Conservation (phyloP, 2,888 invertebrate species). For the Enoplolaimus lenunculus region DNA sequence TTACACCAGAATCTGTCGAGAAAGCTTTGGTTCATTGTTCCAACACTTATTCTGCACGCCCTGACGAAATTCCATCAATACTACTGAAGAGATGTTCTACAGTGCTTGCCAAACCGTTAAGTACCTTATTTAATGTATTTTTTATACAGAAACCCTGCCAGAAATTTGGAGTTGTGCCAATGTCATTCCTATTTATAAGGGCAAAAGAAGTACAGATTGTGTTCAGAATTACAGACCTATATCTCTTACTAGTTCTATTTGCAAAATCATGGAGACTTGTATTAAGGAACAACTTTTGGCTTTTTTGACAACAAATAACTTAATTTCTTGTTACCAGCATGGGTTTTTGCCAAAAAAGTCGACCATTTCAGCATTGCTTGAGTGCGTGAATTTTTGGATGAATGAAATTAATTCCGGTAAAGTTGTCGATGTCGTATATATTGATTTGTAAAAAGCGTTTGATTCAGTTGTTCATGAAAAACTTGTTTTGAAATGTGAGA, state of each 20-base stretch:
- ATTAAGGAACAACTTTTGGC: not conserved
- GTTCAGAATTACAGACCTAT: slow-evolving; percentile 5
- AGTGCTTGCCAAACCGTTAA: not conserved
- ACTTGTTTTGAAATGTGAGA: not conserved
- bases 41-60: not conserved
- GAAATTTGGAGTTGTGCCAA: too few relatives aligned
- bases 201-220: not conserved
- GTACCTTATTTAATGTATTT: not conserved
- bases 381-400: slow-evolving; percentile 4
- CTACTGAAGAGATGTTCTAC: slow-evolving; percentile 1
- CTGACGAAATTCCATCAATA: slow-evolving; percentile 6
- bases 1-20: too few relatives aligned
- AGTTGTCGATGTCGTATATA: slow-evolving; percentile 11
- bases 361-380: not conserved
- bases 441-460: slow-evolving; percentile 17
- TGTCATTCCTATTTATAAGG: not conserved
- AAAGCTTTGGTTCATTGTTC: too few relatives aligned
- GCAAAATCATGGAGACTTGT: slow-evolving; percentile 10
- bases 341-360: slow-evolving; percentile 4
- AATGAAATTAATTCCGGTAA: not conserved
- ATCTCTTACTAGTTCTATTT: not conserved
- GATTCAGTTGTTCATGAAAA: slow-evolving; percentile 19
- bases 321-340: not conserved
- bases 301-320: slow-evolving; percentile 6
- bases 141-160: too few relatives aligned